Percentiles rank a stretch among this genome's conserved stretches.
These are phyloP conservation scores for Drosophila ficusphila DNA, from an alignment of 1,140 invertebrate species.

Conservation along the genomic window DNA sequence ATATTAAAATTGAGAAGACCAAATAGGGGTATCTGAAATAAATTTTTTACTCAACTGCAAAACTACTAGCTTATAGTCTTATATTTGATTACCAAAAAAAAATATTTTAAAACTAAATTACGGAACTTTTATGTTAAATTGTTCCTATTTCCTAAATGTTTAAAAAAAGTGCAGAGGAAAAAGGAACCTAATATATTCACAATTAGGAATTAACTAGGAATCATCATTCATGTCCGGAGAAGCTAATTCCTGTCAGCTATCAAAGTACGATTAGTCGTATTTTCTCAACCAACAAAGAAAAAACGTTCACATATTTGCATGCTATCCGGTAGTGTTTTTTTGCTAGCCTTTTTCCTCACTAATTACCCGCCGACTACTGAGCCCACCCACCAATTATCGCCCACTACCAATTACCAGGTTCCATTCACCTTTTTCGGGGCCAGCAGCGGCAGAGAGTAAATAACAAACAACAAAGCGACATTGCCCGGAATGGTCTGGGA, in stretches of 20 bases:
- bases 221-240: slow-evolving; percentile 10
- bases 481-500: slow-evolving; percentile 32
- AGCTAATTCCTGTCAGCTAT: slow-evolving; percentile 17
- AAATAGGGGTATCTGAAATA: too few relatives aligned
- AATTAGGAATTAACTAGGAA: neutral
- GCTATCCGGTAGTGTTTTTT: slow-evolving; percentile 1
- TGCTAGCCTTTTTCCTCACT: slow-evolving; percentile 10
- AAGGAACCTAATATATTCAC: too few relatives aligned
- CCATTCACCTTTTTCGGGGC: slow-evolving; percentile 55
- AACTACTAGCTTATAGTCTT: too few relatives aligned
- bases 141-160: too few relatives aligned
- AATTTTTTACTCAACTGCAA: too few relatives aligned
- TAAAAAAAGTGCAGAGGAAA: too few relatives aligned
- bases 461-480: slow-evolving; percentile 48
- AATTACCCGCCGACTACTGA: slow-evolving; percentile 43
- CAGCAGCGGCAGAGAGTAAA: slow-evolving; percentile 20
- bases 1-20: too few relatives aligned
- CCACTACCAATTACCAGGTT: slow-evolving; percentile 56
- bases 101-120: too few relatives aligned
- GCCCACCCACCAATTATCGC: slow-evolving; percentile 22
- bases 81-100: too few relatives aligned
- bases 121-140: too few relatives aligned
- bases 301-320: slow-evolving; percentile 29
- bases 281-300: slow-evolving; percentile 9
- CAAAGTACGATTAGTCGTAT: slow-evolving; percentile 10